Evolutionary conservation across 2,888 invertebrate species (phyloP).

Genomic region (Auanema freiburgensis): DNA sequence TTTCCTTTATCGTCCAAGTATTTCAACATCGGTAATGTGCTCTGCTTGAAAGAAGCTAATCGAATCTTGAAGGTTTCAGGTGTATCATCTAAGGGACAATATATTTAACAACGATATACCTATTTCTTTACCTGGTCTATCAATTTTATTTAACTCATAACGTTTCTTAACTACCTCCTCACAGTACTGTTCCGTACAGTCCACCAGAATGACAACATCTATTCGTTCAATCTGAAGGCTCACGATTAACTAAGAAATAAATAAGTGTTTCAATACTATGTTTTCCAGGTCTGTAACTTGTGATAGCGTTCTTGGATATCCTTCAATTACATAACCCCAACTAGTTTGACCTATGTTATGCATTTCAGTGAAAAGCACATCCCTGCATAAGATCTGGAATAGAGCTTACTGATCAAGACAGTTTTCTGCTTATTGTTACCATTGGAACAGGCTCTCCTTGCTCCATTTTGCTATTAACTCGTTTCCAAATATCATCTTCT

Average conservation of each 20-base stretch:
- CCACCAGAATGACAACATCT: conserved; percentile 81
- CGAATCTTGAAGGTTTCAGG: conserved; percentile 82
- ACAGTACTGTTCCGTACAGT: conserved; percentile 80
- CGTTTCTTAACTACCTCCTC: conserved; percentile 51
- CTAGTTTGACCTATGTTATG: conserved; percentile 55
- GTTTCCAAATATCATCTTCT: conserved; percentile 58
- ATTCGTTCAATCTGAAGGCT: conserved; percentile 49
- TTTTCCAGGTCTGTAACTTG: conserved; percentile 65
- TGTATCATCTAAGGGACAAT: conserved; percentile 74
- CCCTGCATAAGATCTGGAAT: conserved; percentile 65
- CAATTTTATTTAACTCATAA: conserved; percentile 18
- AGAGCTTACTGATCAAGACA: not conserved
- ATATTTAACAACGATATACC: not conserved
- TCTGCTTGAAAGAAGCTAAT: conserved; percentile 82
- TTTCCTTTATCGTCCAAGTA: conserved; percentile 80
- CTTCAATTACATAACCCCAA: conserved; percentile 67
- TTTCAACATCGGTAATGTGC: conserved; percentile 85
- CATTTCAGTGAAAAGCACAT: conserved; percentile 63
- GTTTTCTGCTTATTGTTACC: conserved; percentile 31
- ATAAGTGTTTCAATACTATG: conserved; percentile 28
- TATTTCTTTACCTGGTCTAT: conserved; percentile 23
- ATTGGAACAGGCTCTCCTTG: conserved; percentile 61
- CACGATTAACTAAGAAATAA: not conserved
- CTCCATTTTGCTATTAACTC: conserved; percentile 62
- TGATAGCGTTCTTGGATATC: conserved; percentile 66